A percentile compares a stretch with the other conserved stretches of the same genome.
These are phyloP conservation scores for Lepidocyrtoides sp. DNA, from an alignment of 2,888 invertebrate genomes.

Conservation along the genomic window DNA sequence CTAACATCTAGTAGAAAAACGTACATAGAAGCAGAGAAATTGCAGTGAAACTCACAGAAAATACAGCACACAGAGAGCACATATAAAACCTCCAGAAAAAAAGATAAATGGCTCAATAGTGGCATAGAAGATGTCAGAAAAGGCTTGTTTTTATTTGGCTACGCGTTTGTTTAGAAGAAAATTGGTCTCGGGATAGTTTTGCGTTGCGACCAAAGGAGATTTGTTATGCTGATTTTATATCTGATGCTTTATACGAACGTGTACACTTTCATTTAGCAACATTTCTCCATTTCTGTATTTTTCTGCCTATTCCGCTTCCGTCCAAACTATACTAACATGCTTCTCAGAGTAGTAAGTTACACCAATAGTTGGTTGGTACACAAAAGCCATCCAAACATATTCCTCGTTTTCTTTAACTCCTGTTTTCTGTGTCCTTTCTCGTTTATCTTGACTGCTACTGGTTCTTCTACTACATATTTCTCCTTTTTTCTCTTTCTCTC, in stretches of 20 bases:
- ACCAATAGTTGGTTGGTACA: too few relatives aligned
- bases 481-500: not conserved
- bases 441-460: slow-evolving; percentile 53
- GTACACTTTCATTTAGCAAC: not conserved
- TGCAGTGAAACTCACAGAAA: not conserved
- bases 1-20: not conserved
- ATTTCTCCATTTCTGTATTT: slow-evolving; percentile 6
- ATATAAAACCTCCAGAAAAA: slow-evolving; percentile 33
- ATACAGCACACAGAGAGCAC: slow-evolving; percentile 29
- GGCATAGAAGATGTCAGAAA: slow-evolving; percentile 75
- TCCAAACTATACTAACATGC: slow-evolving; percentile 6
- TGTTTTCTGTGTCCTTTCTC: slow-evolving; percentile 54
- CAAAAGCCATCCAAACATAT: not conserved
- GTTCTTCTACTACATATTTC: slow-evolving; percentile 3
- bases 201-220: slow-evolving; percentile 78
- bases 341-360: too few relatives aligned
- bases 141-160: slow-evolving; percentile 80
- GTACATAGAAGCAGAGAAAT: not conserved
- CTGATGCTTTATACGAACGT: slow-evolving; percentile 68
- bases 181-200: slow-evolving; percentile 78
- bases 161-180: slow-evolving; percentile 78
- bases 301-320: not conserved
- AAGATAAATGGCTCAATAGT: slow-evolving; percentile 77
- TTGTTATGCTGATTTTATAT: slow-evolving; percentile 81
- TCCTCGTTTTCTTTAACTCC: slow-evolving; percentile 39